Evolutionary conservation across 2,888 invertebrate genomes (phyloP), one percentile per base, ranked within the genome.

Genomic region (Lasioglossum lativentre): DNA sequence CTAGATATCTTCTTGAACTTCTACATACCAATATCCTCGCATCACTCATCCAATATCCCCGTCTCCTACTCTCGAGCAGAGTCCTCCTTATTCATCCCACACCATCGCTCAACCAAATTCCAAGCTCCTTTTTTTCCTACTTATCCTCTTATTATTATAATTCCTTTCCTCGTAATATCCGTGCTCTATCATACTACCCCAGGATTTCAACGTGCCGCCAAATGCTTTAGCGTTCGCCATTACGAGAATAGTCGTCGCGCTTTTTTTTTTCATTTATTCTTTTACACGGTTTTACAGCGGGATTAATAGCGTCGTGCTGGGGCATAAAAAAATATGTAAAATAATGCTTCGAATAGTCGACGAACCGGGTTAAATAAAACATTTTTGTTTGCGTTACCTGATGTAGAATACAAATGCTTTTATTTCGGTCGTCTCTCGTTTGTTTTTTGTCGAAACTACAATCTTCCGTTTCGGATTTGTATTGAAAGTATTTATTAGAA

Each of bases 101-200:
- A 6, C 5, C 59, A 16, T 16, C 59, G 59, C 59, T 59, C 59
- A 14, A 30, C 59, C 59, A 59, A 59, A 59, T 59, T 59, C 59
- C 59, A 0, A 59, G 27, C 27, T 59, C 14, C 27, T 59, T 59
- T 59, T 30, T 59, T 27, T 59, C 27, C 59, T 66, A 34, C 34
- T 66, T 66, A 66, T 66, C 66, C 30, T 34, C 27, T 47, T 38
- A 73, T 56, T 74, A 79, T 79, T 74, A 66, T 66, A 34, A 66
- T 66, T 66, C 30, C 34, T 66, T 66, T 27, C 27, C 27, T 59
- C 27, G 27, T 59, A 59, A 30, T 59, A 59, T 30, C 27, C 16
- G 59, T 59, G 59, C 27, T 59, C 27, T 59, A 59, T 59, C n/a
- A 59, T 59, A 59, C 27, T 5, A 59, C n/a, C 23, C 52, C 52